These are phyloP conservation scores for Cercopithecus mona DNA, from an alignment of 2,113 vertebrate species.

Conservation along the genomic window DNA sequence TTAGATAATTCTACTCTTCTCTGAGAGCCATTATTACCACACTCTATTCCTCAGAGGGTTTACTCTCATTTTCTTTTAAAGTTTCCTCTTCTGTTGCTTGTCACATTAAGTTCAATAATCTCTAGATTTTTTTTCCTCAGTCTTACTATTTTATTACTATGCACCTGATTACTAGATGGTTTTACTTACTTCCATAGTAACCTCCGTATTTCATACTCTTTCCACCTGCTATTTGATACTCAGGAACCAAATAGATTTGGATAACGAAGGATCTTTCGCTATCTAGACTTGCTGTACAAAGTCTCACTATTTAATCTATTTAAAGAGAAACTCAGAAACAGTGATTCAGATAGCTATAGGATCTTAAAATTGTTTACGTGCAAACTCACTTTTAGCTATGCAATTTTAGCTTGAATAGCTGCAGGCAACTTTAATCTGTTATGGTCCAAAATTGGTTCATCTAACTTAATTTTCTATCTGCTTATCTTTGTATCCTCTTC, in stretches of 20 bases:
- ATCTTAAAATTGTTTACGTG: not conserved
- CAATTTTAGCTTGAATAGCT: not conserved
- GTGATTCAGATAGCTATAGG: not conserved
- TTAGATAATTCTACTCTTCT: conserved; percentile 29
- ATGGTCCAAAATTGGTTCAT: not conserved
- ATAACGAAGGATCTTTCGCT: not conserved
- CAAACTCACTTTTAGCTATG: not conserved
- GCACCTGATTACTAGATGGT: not conserved
- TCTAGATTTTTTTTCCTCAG: not conserved
- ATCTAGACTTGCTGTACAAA: not conserved
- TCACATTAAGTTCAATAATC: conserved; percentile 54
- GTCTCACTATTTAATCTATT: not conserved
- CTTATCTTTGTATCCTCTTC: not conserved
- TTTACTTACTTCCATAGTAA: not conserved
- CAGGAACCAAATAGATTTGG: not conserved
- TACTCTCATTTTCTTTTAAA: conserved; percentile 61
- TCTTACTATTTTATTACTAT: conserved; percentile 11
- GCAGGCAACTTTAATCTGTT: not conserved
- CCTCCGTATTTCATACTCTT: not conserved
- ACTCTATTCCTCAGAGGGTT: conserved; percentile 50
- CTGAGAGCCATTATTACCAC: conserved; percentile 9
- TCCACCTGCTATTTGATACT: not conserved
- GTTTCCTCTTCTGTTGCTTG: conserved; percentile 58
- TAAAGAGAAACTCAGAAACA: not conserved
- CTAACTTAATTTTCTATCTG: not conserved